Conservation (phyloP, 2,113 vertebrate genomes). For the Passer domesticus region DNA sequence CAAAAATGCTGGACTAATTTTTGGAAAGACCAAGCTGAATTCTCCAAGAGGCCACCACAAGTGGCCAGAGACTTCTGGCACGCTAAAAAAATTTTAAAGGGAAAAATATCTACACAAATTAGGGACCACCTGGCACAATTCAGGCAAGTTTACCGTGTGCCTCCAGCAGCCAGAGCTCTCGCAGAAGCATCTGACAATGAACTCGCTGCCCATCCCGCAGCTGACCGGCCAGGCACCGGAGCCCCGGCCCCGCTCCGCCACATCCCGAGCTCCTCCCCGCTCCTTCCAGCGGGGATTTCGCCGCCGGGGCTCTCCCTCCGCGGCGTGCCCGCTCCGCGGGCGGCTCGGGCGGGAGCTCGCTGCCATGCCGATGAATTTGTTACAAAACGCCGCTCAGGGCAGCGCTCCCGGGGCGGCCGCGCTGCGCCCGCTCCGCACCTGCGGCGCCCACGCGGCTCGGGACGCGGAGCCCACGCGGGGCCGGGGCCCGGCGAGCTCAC, state of each 20-base stretch:
- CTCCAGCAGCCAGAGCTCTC: not conserved
- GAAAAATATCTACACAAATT: not conserved
- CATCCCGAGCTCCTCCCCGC: not conserved
- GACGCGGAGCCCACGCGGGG: not conserved
- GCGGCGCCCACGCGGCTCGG: not conserved
- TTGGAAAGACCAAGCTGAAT: not conserved
- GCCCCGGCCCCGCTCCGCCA: not conserved
- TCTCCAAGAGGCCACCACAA: not conserved
- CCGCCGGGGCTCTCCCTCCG: not conserved
- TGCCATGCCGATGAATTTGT: not conserved
- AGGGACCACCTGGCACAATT: not conserved
- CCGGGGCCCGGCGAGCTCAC: not conserved
- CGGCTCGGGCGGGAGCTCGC: not conserved
- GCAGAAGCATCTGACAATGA: not conserved
- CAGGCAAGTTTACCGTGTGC: not conserved
- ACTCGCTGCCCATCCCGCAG: not conserved
- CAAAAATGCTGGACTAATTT: not conserved
- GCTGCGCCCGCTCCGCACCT: not conserved
- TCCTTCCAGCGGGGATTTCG: not conserved
- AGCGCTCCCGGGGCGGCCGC: not conserved
- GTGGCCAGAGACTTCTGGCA: not conserved
- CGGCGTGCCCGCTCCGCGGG: not conserved
- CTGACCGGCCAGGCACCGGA: not conserved
- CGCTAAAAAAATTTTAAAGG: fast-evolving
- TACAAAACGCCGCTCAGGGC: not conserved